Conservation (phyloP, 2,113 vertebrate genomes). For the Promerops cafer region DNA sequence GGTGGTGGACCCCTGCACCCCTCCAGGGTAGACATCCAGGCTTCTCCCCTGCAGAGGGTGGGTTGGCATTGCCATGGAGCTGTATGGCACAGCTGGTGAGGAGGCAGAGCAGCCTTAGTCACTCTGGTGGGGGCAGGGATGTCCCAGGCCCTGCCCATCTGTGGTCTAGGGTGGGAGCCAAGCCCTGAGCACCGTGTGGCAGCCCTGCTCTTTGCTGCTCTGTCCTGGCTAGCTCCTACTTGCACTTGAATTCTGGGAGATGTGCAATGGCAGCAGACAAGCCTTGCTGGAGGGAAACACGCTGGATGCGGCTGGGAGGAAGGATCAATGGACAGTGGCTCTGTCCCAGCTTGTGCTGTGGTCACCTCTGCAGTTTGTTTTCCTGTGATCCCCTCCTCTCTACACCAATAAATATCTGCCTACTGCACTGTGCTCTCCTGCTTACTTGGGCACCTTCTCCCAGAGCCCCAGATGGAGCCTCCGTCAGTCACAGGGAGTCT, state of each 20-base stretch:
- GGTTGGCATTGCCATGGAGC: neutral
- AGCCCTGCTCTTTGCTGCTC: neutral
- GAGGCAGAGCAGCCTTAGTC: neutral
- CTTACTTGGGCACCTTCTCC: neutral
- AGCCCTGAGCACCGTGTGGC: neutral
- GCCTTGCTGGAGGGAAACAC: neutral
- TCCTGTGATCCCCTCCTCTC: neutral
- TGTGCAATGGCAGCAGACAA: neutral
- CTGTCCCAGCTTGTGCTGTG: neutral
- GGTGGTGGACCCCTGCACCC: neutral
- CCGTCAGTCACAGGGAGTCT: neutral
- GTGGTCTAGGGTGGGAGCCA: neutral
- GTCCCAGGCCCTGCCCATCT: neutral
- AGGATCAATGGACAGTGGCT: neutral
- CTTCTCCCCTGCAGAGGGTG: neutral
- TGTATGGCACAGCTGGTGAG: neutral
- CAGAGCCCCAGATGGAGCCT: neutral
- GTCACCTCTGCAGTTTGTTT: slow-evolving; percentile 13
- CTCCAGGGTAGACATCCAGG: too few species aligned
- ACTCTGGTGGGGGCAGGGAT: neutral
- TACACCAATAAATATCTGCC: slow-evolving; percentile 53
- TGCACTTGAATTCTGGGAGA: neutral
- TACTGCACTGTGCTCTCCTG: neutral
- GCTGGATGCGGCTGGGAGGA: neutral
- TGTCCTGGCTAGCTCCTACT: neutral